A percentile compares a stretch with the other conserved stretches of the same genome.
Evolutionary conservation across 2,888 invertebrate species (phyloP).

Genomic region (Caenorhabditis sp.): DNA sequence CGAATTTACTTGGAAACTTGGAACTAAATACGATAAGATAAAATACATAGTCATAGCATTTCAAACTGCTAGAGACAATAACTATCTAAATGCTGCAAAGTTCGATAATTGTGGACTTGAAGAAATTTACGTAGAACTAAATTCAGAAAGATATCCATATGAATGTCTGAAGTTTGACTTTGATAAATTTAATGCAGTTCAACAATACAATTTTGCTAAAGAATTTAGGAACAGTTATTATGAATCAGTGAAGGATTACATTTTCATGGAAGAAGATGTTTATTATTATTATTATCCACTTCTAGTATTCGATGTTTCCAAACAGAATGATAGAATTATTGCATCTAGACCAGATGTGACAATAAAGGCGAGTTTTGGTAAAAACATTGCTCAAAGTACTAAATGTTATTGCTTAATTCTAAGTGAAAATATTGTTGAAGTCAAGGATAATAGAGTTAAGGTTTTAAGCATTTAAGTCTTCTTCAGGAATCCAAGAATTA

Average conservation of each 20-base stretch:
- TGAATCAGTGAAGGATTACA: constrained; percentile 56
- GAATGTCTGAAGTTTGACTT: constrained; percentile 69
- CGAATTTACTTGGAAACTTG: constrained; percentile 71
- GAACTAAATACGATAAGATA: constrained; percentile 70
- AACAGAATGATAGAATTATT: constrained; percentile 3
- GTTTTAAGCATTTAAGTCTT: constrained; percentile 44
- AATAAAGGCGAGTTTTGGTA: constrained; percentile 59
- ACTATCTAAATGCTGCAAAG: constrained; percentile 65
- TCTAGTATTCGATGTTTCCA: neutral
- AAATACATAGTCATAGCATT: constrained; percentile 64
- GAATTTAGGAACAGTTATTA: constrained; percentile 64
- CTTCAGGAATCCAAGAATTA: constrained; percentile 51
- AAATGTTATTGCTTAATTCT: constrained; percentile 40
- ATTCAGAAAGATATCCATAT: constrained; percentile 67
- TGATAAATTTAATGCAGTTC: constrained; percentile 60
- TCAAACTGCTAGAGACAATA: constrained; percentile 65
- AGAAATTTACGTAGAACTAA: constrained; percentile 68
- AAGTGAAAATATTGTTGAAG: no score
- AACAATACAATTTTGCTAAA: constrained; percentile 60
- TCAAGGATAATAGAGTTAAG: constrained; percentile 52
- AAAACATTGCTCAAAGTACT: constrained; percentile 56
- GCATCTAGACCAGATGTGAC: constrained; percentile 61
- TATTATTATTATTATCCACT: neutral
- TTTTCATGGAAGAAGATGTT: constrained; percentile 39
- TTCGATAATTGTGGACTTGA: constrained; percentile 69